Base-by-base conservation (phyloP, 1,140 invertebrate species). In the Paraescarpia echinospica region DNA sequence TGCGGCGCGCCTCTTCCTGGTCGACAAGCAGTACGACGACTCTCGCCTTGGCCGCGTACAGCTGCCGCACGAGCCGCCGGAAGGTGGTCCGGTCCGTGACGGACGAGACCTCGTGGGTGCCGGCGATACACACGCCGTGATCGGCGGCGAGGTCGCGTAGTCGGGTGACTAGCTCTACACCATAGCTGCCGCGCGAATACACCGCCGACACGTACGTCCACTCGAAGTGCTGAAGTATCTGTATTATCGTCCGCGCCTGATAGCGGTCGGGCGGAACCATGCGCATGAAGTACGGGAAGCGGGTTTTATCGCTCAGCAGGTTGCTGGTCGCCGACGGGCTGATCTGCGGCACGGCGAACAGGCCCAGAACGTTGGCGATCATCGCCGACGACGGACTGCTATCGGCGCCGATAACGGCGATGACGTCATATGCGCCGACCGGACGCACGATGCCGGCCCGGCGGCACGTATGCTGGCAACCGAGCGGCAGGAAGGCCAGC, bases 211-310 rank as follows among this genome's bases (percentile, higher is more conserved):
- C 89, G 91, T 91, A 93, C 27, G 93, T 93, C 93, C 93, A 93
- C 89, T 93, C 88, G 90, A 94, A 94, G 89, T 94, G 89, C 77
- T 6, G 8, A 59, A 93, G 31, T 35, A 93, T 35, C 88, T 91
- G 27, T 41, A 93, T 34, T 34, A 93, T 93, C 33, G 59, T 33
- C 91, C 98, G n/a, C 33, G 94, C 94, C 91, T 95, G 95, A 91
- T 94, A 94, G 9, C 92, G 90, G 92, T 95, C 94, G 12, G 95
- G 94, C 35, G 95, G 94, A 34, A 94, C 93, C 92, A 94, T 94
- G 33, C 95, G 92, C 91, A 95, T 93, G 93, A 95, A 95, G 93
- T 94, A 94, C 14, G 95, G 95, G 48, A 94, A 95, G 22, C 93
- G 91, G 14, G 31, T 92, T 92, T 95, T 95, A 92, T 95, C 94